Base-by-base conservation (phyloP, 2,888 invertebrate species). In the Nemotelus nigrinus region DNA sequence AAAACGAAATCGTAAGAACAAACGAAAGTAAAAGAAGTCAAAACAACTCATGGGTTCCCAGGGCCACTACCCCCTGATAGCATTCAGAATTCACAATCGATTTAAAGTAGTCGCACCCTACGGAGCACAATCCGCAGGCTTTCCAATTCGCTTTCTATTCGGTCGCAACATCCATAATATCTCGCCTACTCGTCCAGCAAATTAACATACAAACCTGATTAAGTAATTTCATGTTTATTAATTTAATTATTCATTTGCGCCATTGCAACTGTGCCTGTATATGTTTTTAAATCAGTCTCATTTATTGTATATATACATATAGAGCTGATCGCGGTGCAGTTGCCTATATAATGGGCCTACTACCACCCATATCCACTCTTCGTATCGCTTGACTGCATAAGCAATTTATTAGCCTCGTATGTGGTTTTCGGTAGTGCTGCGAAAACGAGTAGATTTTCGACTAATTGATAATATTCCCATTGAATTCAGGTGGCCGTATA, bases 161-260 rank as follows among this genome's bases (percentile, higher is more conserved):
- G 8, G 25, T 10, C 57, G n/a, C 10, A 57, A 25, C 5, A 8
- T 57, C 57, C 10, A 10, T 25, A 57, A 57, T 57, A 25, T 10
- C 4, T 57, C 53, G 57, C n/a, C 57, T 10, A 10, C 8, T 25
- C 57, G 63, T 25, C 10, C 55, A 47, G 71, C 44, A 68, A 76
- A 76, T 76, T 76, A 68, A 67, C 76, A 76, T 76, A 76, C 64
- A 53, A 57, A 67, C 68, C 53, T 76, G 67, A 76, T 76, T 76
- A 76, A 76, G 76, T 68, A 68, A 76, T 76, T 65, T 76, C 58
- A 76, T 76, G 76, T 67, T 76, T 76, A 76, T 76, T 76, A 76
- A 67, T 76, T 76, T 76, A 76, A 76, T 76, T 76, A 76, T 76
- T 53, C 76, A 47, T 45, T 39, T 67, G 10, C 45, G 57, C 25